Percentiles rank a stretch among this genome's conserved stretches.
phyloP scores from a whole-genome alignment of 2,888 invertebrate species.

The Podabrus alpinus region DNA sequence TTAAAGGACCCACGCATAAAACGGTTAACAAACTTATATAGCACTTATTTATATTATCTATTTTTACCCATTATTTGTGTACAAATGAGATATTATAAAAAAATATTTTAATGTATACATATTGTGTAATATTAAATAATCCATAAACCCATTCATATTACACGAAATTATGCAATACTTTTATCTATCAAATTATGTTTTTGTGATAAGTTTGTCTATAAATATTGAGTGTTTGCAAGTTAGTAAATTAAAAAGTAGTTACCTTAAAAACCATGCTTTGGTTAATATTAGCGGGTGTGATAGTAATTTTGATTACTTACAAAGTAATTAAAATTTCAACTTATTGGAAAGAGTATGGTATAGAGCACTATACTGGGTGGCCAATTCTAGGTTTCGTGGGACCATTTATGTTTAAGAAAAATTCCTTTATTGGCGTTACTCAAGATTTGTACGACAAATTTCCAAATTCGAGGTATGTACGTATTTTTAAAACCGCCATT shows the following conservation, averaged over 20 bases:
- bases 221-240: not conserved
- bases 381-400: not conserved
- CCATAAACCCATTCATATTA: too few relatives aligned
- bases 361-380: not conserved
- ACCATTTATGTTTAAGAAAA: not conserved
- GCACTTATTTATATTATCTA: too few relatives aligned
- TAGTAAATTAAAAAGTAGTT: not conserved
- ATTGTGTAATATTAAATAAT: too few relatives aligned
- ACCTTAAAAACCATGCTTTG: not conserved
- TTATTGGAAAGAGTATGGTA: not conserved
- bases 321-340: not conserved
- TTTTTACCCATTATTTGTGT: too few relatives aligned
- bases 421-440: not conserved
- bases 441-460: not conserved
- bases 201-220: not conserved
- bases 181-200: too few relatives aligned
- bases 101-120: too few relatives aligned
- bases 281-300: not conserved
- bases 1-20: too few relatives aligned
- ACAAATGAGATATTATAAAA: too few relatives aligned
- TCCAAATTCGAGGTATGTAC: not conserved
- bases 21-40: too few relatives aligned
- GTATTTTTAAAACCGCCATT: not conserved
- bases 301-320: not conserved
- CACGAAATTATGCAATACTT: too few relatives aligned